Evolutionary conservation across 2,113 vertebrate species (phyloP), one percentile per base, ranked within the genome.

Genomic region (Falco punctatus): DNA sequence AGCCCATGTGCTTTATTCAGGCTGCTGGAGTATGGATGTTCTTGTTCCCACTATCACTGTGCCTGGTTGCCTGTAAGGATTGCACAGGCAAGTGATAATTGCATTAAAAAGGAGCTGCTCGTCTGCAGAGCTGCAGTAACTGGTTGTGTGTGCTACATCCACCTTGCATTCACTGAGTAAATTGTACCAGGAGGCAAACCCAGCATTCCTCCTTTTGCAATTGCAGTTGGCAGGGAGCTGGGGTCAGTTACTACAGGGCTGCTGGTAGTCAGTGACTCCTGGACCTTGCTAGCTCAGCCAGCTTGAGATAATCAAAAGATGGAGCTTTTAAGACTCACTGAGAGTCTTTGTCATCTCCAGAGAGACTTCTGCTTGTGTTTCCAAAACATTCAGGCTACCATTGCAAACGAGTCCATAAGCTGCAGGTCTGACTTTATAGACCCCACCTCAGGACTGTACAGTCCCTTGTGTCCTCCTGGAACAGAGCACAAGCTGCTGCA

Each of bases 401-500:
- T 30, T 93, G 71, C 38, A 69, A 24, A 48, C 49, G 21, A 78
- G 75, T 57, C 48, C 9, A 3, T 73, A 51, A 86, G 32, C 61
- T 93, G 70, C n/a, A 59, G 15, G 21, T 72, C 55, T 65, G 77
- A 11, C 57, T 49, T 81, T 51, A 48, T 9, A 73, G 55, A 64
- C 8, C 4, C 28, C 17, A 5, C 74, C 17, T 20, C 78, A 57
- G 66, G 49, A 57, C 18, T 69, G n/a, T 59, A 28, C 52, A 80
- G 73, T 54, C 26, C 44, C 30, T 48, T 1, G 1, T 73, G 44
- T 80, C 13, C 33, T 71, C 32, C 38, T 42, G 28, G 55, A 86
- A 54, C 35, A 55, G 59, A 65, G 27, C 33, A 42, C 3, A 2
- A 90, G 32, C 52, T 0, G 0, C 48, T 48, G 32, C 38, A 54